Conservation (phyloP, 2,797 vertebrate species). For the Mormyrus proboscirostris region DNA sequence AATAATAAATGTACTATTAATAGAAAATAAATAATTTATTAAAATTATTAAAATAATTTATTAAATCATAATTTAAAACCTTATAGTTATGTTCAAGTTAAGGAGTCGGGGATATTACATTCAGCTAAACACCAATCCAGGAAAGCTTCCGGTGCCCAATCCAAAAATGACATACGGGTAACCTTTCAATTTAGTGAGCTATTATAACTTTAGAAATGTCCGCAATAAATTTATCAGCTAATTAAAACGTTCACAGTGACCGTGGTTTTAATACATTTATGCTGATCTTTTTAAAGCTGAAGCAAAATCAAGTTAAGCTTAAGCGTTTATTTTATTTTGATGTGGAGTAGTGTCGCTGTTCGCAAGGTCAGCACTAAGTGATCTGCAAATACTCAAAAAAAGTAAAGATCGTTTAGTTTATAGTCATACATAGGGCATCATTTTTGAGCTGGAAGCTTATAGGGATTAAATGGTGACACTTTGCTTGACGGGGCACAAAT, state of each 20-base stretch:
- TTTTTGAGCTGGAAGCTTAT: not conserved
- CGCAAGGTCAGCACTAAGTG: not conserved
- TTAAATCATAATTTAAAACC: not conserved
- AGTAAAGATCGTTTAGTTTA: not conserved
- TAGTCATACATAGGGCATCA: not conserved
- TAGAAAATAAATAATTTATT: not conserved
- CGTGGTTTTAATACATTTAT: not conserved
- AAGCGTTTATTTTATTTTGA: not conserved
- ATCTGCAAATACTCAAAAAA: not conserved
- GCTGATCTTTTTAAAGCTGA: not conserved
- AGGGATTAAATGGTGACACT: not conserved
- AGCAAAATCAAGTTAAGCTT: not conserved
- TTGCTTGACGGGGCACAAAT: not conserved
- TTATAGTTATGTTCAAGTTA: not conserved
- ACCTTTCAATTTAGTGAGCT: not conserved
- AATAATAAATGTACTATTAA: not conserved
- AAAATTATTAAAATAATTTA: not conserved
- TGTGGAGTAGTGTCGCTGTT: not conserved
- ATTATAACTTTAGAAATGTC: not conserved
- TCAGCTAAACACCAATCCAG: conserved; percentile 49
- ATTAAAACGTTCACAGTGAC: not conserved
- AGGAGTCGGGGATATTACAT: not conserved
- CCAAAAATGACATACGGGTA: not conserved
- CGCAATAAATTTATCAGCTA: not conserved
- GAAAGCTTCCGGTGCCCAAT: conserved; percentile 29